Conservation (phyloP, 2,113 vertebrate genomes). For the Paramormyrops kingsleyae region DNA sequence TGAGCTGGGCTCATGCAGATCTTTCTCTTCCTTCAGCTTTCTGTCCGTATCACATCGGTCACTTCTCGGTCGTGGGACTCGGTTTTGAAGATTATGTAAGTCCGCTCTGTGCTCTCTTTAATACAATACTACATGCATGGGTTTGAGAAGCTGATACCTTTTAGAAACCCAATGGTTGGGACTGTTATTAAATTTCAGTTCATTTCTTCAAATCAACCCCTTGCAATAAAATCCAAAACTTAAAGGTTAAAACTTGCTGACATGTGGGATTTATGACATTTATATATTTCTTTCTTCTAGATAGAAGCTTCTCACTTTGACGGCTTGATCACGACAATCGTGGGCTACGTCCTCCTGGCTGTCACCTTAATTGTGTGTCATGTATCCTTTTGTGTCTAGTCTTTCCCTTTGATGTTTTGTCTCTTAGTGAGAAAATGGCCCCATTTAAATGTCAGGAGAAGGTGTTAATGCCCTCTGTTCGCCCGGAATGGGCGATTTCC, state of each 20-base stretch:
- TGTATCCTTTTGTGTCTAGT: slow-evolving; percentile 72
- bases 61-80: slow-evolving; percentile 90
- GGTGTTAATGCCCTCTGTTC: neutral
- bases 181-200: neutral
- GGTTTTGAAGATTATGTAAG: slow-evolving; percentile 93
- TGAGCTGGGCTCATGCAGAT: neutral
- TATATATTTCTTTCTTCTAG: slow-evolving; percentile 49
- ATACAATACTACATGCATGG: neutral
- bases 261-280: neutral
- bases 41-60: slow-evolving; percentile 94
- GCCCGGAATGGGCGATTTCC: neutral
- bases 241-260: neutral
- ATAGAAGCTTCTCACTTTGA: slow-evolving; percentile 92
- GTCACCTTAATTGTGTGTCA: slow-evolving; percentile 87
- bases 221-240: neutral
- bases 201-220: neutral
- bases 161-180: neutral
- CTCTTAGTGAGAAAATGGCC: neutral
- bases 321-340: slow-evolving; percentile 88
- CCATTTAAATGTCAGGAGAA: neutral
- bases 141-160: neutral
- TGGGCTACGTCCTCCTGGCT: slow-evolving; percentile 88
- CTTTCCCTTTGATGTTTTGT: neutral
- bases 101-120: slow-evolving; percentile 31
- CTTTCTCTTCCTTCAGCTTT: slow-evolving; percentile 64